Percentiles rank a stretch among this genome's conserved stretches.
phyloP scores from a whole-genome alignment of 35 echinoderm and acorn worm genomes.

The Holothuria glaberrima region DNA sequence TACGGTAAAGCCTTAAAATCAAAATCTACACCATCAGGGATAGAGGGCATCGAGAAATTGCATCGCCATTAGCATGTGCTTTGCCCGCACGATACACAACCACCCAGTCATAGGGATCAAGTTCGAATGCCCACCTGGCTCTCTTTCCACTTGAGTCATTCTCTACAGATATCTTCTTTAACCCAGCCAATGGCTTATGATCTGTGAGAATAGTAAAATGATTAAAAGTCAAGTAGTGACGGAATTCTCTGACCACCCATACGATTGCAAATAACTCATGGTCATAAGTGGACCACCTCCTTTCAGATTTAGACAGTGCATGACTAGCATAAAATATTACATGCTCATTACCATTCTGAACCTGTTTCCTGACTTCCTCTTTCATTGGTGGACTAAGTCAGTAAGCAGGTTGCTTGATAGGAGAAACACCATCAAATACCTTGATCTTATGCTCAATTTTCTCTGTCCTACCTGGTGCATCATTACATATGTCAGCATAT shows the following conservation, averaged over 20 bases:
- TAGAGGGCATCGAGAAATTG: slow-evolving; percentile 35
- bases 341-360: slow-evolving; percentile 66
- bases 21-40: not conserved
- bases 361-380: slow-evolving; percentile 10
- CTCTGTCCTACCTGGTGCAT: too few relatives aligned
- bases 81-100: slow-evolving; percentile 48
- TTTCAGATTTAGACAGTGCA: slow-evolving; percentile 28
- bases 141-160: slow-evolving; percentile 30
- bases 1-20: not conserved
- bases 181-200: slow-evolving; percentile 57
- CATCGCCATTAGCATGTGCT: slow-evolving; percentile 58
- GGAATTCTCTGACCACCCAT: slow-evolving; percentile 66
- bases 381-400: too few relatives aligned
- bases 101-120: slow-evolving; percentile 36
- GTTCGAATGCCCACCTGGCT: slow-evolving; percentile 57
- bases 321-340: slow-evolving; percentile 73
- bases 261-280: slow-evolving; percentile 76
- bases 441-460: too few relatives aligned
- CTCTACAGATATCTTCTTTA: slow-evolving; percentile 28
- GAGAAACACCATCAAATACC: too few relatives aligned
- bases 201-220: slow-evolving; percentile 67
- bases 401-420: too few relatives aligned
- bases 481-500: too few relatives aligned
- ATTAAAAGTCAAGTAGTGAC: slow-evolving; percentile 57
- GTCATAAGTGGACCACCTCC: slow-evolving; percentile 59